Evolutionary conservation across 2,888 invertebrate species (phyloP), one percentile per base, ranked within the genome.

Genomic region (Ornithoptera priamus): DNA sequence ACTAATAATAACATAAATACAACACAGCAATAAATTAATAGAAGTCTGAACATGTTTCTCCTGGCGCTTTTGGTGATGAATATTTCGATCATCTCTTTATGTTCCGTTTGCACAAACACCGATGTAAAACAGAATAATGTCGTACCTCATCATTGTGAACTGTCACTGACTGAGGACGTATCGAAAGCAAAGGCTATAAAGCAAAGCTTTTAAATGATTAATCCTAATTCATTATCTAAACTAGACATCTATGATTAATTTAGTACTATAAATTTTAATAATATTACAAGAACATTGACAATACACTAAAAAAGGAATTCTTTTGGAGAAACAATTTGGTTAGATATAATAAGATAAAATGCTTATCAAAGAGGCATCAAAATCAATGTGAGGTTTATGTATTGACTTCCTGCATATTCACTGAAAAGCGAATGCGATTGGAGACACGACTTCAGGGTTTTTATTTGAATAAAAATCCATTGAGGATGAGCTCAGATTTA

Each of bases 1-100:
- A 93, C 94, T 94, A 93, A 89, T 87, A 86, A 90, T 90, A 89
- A 90, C 88, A 90, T 85, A 88, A 88, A 87, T 89, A 90, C 89
- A 90, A 94, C 93, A 94, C 93, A 85, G 88, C 87, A 81, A 84
- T 84, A 84, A 79, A 78, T 77, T 77, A 83, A 85, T 81, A 72
- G 76, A 77, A 80, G 85, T 80, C 78, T 75, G 86, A 87, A 83
- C 77, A 86, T 79, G 81, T 79, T 80, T 17, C 82, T 81, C 73
- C 81, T 81, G 82, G 79, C 77, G 71, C 73, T 80, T 77, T 81
- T 77, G 81, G 76, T 75, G 78, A 80, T 73, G 74, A 57, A 71
- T 72, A 62, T 73, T 74, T 75, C 69, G 79, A 79, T 74, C 79
- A 65, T 75, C 81, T 77, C 65, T 81, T 82, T 83, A 81, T 86